Evolutionary conservation across 2,888 invertebrate species (phyloP), one percentile per base, ranked within the genome.

Genomic region (Lacanobia oleracea): DNA sequence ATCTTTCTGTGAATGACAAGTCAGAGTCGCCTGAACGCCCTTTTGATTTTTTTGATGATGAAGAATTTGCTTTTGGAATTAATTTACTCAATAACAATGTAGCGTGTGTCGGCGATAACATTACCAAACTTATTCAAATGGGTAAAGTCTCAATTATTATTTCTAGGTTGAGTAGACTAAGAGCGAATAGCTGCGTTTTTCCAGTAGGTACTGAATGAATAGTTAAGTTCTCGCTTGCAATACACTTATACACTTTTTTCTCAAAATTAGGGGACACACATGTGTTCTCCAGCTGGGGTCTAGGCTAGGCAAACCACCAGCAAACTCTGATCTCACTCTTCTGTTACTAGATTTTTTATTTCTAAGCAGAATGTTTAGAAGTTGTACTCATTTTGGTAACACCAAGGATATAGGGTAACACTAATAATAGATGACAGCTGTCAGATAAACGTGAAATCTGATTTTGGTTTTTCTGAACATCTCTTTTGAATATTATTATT

Each of bases 31-130:
- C 89, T 6, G 94, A 95, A 68, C 90, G 90, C 56, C 94, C 95
- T 4, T 95, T 94, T 86, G 94, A 95, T 85, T 95, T 94, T 79
- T 94, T 90, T 79, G 95, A 96, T 63, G 94, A 95, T 67, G 95
- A 95, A 86, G 95, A 95, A 81, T 94, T 91, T 85, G 94, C 94
- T 37, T 95, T 95, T 89, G 94, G 94, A 10, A 93, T 94, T 10
- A 95, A 95, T 88, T 88, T 96, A 57, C 75, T 95, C 8, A 94
- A 94, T 70, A 94, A 95, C 63, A 96, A 95, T 86, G 93, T 96
- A n/a, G 94, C 94, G 1, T 95, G 95, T 86, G 95, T 94, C 43
- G 94, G 94, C 4, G 92, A 93, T 71, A 95, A 95, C 75, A 93
- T 94, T 16, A 93, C 94, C 16, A 94, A 92, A 84, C 90, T 94